Base-by-base conservation (phyloP, 1,140 invertebrate species). In the Thalassaphorura encarpata region DNA sequence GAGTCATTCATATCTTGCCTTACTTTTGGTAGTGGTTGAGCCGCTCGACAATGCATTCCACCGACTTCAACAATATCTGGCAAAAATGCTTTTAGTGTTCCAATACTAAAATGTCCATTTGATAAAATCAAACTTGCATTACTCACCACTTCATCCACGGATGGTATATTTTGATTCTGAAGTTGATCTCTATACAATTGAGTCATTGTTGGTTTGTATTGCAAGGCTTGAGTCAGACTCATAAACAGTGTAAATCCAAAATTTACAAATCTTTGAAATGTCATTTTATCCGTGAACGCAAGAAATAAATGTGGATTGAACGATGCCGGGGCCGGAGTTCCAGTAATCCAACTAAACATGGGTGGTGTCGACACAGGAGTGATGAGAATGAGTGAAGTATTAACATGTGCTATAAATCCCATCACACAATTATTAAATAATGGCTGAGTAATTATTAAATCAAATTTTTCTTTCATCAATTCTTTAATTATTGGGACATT, bases 391-490 rank as follows among this genome's bases (percentile, higher is more conserved):
- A 33, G n/a, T 6, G 29, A 24, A 21, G 66, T 69, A 16, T 72
- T 66, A 45, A 70, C 72, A 27, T 67, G 58, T 52, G 13, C 13
- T 23, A 75, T 75, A 26, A 75, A 52, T 15, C 68, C 69, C 15
- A 70, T 47, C 15, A 73, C 49, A 3, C 71, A 70, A 36, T 76
- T 73, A 19, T 71, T 71, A 24, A 69, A 67, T 29, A 76, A 73
- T 26, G 68, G 62, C 33, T 75, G 73, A 3, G 71, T 52, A 21
- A 76, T 66, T 0, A 76, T 70, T 1, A 74, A 51, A 64, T 76
- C 75, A 53, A 68, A 76, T 24, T 70, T 69, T 54, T 74, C 70
- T 2, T 54, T 33, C 2, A 36, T 13, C n/a, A 61, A 23, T 1
- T 6, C 47, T 18, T 53, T 31, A 2, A 61, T 26, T 41, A 41